Base-by-base conservation (phyloP, 1,140 invertebrate genomes). In the Tetramorium alpestre region DNA sequence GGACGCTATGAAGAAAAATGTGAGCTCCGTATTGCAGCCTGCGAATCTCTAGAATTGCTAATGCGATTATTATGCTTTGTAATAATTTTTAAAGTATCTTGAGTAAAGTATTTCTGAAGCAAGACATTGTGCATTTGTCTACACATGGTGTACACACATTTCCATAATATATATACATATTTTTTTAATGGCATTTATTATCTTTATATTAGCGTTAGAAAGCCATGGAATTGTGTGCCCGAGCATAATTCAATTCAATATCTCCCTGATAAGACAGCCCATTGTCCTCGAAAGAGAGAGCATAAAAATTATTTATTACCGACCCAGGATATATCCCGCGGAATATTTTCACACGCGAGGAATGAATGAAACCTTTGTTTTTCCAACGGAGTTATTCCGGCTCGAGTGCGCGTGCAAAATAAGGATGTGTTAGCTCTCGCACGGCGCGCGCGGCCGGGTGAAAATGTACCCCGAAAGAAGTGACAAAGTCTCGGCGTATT, bases 401-500 rank as follows among this genome's bases (percentile, higher is more conserved):
- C 22, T 33, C 28, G 64, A 86, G 38, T 47, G 64, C 60, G 56
- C 73, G 72, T 38, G 64, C 56, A 51, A 87, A 77, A 77, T 85
- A 67, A 82, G 65, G 51, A 76, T 77, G 49, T 81, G 78, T 90
- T 70, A 47, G 44, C 77, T 49, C 77, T 49, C 49, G 38, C 64
- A 22, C 44, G 51, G 85, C 84, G 51, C 78, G 88, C 86, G 87
- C 86, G 84, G 82, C 75, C 84, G 90, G 92, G 87, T 91, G 89
- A 91, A 93, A 93, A 93, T 93, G 92, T 91, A 93, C 84, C 89
- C 89, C 82, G 87, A 75, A 93, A 93, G 86, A 93, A 93, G 93
- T 93, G 93, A 93, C 93, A 93, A 93, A 93, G 93, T 93, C 90
- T 88, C 86, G 81, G 75, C 90, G 91, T 93, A 92, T 93, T 93